Evolutionary conservation across 2,113 vertebrate species (phyloP), one percentile per base, ranked within the genome.

Genomic region (Choloepus hoffmanni): DNA sequence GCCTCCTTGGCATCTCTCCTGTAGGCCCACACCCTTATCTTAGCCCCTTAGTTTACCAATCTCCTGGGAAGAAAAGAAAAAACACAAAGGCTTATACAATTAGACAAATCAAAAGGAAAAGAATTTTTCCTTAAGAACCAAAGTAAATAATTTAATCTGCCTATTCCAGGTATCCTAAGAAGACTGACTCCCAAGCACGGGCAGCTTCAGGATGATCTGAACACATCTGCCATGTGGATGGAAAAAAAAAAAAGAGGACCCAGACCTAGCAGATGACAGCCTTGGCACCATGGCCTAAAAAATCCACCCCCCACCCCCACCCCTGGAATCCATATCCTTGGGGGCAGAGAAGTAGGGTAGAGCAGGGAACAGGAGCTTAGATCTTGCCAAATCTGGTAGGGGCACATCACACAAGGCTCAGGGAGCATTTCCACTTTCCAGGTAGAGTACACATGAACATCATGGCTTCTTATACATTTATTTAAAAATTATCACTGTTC

Each of bases 41-140:
- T 50, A 72, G 40, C 11, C 11, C 40, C 89, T 85, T 2, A 85
- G 70, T 48, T 58, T 81, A 72, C 70, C 24, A 73, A 73, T 85
- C 43, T 11, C 36, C 26, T 24, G 62, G 45, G 5, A 43, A 86
- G 68, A 94, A 86, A 73, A 73, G 67, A n/a, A 43, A 73, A 73
- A 87, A 85, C 33, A 96, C 33, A 50, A 90, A 90, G 55, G 60
- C 78, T 28, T 81, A 62, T 48, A 81, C 48, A 78, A 74, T 36
- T 91, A 77, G 28, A 63, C 23, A 83, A 89, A 67, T 78, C 77
- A 74, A 79, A 87, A 88, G 70, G 6, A 58, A 92, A 68, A 78
- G 33, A 76, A 45, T 60, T 58, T 89, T 78, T 85, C 72, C 67
- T 33, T 30, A 91, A 79, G 82, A 84, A 16, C 21, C 63, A 89